Evolutionary conservation across 2,797 vertebrate genomes (phyloP), one percentile per base, ranked within the genome.

Genomic region (Nannoperca obscura): DNA sequence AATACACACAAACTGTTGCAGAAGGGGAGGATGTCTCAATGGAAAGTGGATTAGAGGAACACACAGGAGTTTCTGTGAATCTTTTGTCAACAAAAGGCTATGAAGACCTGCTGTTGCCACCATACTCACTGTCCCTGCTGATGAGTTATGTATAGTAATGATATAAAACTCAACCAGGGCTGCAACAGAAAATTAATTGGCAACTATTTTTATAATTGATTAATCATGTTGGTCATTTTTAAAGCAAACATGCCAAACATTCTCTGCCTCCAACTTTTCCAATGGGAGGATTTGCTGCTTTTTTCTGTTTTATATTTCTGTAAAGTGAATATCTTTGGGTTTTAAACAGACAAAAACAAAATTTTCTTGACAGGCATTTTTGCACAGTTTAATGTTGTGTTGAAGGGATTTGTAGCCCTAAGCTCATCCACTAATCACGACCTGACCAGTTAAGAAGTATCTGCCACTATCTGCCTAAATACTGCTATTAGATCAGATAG

Each of bases 1-100:
- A 42, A 13, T 8, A 47, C 27, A 78, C 62, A 53, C 5, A 53
- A 52, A 32, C 8, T 14, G 5, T 27, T 65, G 67, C 54, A 68
- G 52, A 65, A 61, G 50, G 4, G 36, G 63, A 22, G 58, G 27
- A 30, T 40, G 19, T 19, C 46, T 74, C 40, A 71, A 0, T 78
- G 68, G 67, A 85, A 89, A 83, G 74, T 76, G 68, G 70, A 79
- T 91, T 74, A 85, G 24, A 71, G 24, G 52, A 83, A 58, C 44
- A 67, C 13, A 52, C 53, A 68, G 15, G 50, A 68, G 64, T 72
- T 86, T 84, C 30, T 61, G 53, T 76, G 70, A 81, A 71, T 81
- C 66, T 57, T 79, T 70, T 72, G 78, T 86, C 76, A 85, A 85
- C 76, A 74, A 67, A 60, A 73, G 40, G 53, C 74, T 54, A 54